Percentiles rank a stretch among this genome's conserved stretches.
phyloP scores from a whole-genome alignment of 2,888 invertebrate species.

The Strigamia maritima region DNA sequence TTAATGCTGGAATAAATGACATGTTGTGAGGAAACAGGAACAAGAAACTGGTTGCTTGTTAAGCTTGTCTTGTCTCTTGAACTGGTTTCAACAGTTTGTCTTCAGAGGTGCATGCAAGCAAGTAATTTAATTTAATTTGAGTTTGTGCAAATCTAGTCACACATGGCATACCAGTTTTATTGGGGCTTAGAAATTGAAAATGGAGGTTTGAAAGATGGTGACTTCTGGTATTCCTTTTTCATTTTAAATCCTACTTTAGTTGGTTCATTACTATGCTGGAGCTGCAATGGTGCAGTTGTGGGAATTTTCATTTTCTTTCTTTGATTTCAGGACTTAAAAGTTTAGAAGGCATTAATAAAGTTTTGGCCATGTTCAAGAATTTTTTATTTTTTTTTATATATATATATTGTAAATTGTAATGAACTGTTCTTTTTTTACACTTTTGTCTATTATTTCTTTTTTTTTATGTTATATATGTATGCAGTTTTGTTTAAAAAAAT shows the following conservation, averaged over 20 bases:
- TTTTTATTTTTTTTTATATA: neutral
- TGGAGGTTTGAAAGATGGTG: constrained; percentile 6
- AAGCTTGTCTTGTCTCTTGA: constrained; percentile 16
- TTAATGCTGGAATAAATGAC: neutral
- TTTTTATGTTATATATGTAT: too few species aligned
- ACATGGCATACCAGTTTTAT: neutral
- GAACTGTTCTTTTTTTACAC: too few species aligned
- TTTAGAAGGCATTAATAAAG: neutral
- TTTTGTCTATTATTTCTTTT: too few species aligned
- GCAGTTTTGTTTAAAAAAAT: too few species aligned
- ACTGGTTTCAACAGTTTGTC: neutral
- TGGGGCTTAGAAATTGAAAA: constrained; percentile 8
- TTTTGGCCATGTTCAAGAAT: neutral
- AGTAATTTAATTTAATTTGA: constrained; percentile 24
- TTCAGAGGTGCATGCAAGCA: neutral
- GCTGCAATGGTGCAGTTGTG: neutral
- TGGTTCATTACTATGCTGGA: neutral
- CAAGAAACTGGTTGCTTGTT: constrained; percentile 12
- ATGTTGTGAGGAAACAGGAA: neutral
- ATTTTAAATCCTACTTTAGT: neutral
- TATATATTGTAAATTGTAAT: too few species aligned
- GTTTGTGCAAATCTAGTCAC: constrained; percentile 13
- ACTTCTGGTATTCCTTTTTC: constrained; percentile 1
- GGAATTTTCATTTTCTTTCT: constrained; percentile 4
- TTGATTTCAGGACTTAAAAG: neutral